Evolutionary conservation across 2,888 invertebrate genomes (phyloP).

Genomic region (Epiblema foenella): DNA sequence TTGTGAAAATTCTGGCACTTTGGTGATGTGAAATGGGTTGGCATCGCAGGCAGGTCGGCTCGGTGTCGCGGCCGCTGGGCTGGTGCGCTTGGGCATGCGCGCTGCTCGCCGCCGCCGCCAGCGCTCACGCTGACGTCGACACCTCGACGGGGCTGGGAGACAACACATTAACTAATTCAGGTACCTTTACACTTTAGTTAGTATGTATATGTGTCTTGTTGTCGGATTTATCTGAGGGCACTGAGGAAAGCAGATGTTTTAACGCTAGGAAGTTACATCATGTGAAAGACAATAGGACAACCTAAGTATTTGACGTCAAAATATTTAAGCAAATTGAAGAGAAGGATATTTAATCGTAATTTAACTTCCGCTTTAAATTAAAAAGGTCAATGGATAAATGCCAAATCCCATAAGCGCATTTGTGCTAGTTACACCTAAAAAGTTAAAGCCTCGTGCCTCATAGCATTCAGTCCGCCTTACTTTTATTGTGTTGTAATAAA

Average conservation of each 20-base stretch:
- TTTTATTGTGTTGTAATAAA: too few relatives aligned
- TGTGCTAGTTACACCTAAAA: background rate
- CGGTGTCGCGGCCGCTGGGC: slow-evolving; percentile 55
- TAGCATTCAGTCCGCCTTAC: too few relatives aligned
- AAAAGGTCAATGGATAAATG: slow-evolving; percentile 14
- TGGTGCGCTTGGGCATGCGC: slow-evolving; percentile 80
- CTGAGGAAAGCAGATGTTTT: background rate
- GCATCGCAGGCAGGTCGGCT: slow-evolving; percentile 54
- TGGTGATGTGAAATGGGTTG: slow-evolving; percentile 82
- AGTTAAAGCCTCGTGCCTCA: too few relatives aligned
- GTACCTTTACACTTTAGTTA: slow-evolving; percentile 54
- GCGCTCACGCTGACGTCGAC: slow-evolving; percentile 74
- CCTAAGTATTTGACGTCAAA: background rate
- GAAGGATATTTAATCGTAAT: background rate
- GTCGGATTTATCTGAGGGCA: background rate
- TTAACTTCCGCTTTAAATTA: background rate
- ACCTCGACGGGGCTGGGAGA: slow-evolving; percentile 81
- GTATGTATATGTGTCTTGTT: background rate
- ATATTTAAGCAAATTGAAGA: background rate
- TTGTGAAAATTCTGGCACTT: slow-evolving; percentile 44
- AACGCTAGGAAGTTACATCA: background rate
- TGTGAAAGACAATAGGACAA: background rate
- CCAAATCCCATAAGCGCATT: background rate
- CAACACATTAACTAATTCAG: slow-evolving; percentile 79
- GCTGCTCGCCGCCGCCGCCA: slow-evolving; percentile 61